Conservation (phyloP, 2,888 invertebrate genomes). For the Onthophagus sagittarius region DNA sequence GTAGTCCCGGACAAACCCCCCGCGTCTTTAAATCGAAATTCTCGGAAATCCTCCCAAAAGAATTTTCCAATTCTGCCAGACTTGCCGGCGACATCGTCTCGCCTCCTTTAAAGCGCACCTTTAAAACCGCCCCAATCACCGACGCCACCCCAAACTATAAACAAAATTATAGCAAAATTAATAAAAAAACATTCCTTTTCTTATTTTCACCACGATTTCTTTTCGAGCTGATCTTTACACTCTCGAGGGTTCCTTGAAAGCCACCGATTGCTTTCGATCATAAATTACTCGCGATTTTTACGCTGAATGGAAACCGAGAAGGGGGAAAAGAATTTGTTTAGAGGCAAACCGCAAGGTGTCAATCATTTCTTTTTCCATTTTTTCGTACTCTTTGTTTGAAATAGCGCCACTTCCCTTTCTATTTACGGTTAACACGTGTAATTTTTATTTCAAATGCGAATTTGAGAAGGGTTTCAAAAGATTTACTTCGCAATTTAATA, state of each 20-base stretch:
- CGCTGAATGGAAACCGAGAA: neutral
- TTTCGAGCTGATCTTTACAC: neutral
- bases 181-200: no score
- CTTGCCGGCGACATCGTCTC: conserved; percentile 35
- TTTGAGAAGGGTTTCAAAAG: neutral
- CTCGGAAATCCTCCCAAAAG: conserved; percentile 38
- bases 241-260: neutral
- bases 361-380: neutral
- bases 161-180: no score
- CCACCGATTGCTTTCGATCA: neutral
- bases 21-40: conserved; percentile 34
- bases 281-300: neutral
- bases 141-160: neutral
- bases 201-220: neutral
- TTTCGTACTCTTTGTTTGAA: no score
- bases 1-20: conserved; percentile 19
- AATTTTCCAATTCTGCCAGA: conserved; percentile 39
- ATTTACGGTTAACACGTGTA: neutral
- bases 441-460: neutral
- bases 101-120: neutral
- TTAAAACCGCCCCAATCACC: neutral
- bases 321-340: neutral
- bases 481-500: neutral
- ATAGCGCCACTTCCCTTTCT: neutral
- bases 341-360: neutral